Conservation (phyloP, 2,797 vertebrate genomes). For the Pseudochirops cupreus region DNA sequence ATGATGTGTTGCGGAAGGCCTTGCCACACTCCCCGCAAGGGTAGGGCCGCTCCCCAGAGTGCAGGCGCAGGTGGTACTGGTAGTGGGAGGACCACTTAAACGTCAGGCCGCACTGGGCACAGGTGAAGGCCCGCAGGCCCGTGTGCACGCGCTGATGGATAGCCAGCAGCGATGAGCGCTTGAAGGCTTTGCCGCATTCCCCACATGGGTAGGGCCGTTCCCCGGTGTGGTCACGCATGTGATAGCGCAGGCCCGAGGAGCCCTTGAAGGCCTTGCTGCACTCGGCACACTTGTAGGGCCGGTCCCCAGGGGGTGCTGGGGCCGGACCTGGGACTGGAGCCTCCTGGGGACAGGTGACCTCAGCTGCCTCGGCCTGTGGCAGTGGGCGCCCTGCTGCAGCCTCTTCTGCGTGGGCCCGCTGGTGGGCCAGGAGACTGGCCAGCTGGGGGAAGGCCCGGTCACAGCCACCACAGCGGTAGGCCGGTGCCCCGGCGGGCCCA, state of each 20-base stretch:
- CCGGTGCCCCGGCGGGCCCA: conserved; percentile 70
- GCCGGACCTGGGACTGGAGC: conserved; percentile 56
- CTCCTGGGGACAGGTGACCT: conserved; percentile 90
- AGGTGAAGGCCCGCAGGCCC: conserved; percentile 93
- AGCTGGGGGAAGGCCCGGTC: conserved; percentile 92
- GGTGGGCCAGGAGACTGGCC: conserved; percentile 93
- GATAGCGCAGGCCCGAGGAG: conserved; percentile 85
- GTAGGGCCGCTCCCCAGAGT: conserved; percentile 94
- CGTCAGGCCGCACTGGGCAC: conserved; percentile 91
- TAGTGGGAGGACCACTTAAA: conserved; percentile 97
- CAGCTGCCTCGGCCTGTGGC: conserved; percentile 92
- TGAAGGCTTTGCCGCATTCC: conserved; percentile 95
- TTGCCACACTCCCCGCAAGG: conserved; percentile 86
- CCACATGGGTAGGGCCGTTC: conserved; percentile 92
- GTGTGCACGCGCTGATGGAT: conserved; percentile 93
- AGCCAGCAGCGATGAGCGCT: conserved; percentile 94
- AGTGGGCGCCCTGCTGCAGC: conserved; percentile 88
- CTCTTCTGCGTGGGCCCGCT: conserved; percentile 94
- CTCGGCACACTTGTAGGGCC: conserved; percentile 85
- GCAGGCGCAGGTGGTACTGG: conserved; percentile 94
- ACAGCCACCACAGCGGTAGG: conserved; percentile 93
- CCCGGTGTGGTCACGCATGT: conserved; percentile 82
- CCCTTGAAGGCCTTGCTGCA: conserved; percentile 86
- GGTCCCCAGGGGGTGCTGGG: conserved; percentile 75
- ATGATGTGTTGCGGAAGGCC: conserved; percentile 85